Conservation (phyloP, 2,888 invertebrate genomes). For the Dryococelus australis region DNA sequence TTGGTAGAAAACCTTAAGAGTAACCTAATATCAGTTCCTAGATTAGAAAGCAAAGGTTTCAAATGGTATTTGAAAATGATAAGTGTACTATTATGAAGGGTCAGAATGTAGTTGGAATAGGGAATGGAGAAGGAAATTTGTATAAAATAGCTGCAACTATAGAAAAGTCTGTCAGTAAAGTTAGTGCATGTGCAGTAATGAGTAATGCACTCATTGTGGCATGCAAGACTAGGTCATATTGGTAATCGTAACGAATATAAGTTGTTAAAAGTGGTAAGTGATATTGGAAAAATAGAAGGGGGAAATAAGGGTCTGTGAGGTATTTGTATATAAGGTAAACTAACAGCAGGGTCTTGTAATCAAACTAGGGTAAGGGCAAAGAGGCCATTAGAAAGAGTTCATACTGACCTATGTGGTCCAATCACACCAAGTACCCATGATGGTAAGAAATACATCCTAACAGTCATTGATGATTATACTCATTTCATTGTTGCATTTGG, state of each 20-base stretch:
- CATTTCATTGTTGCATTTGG: background rate
- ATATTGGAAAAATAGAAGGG: background rate
- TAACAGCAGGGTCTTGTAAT: constrained; percentile 1
- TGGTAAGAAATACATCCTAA: too few species aligned
- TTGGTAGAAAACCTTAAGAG: constrained; percentile 7
- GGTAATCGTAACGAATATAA: background rate
- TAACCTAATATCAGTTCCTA: background rate
- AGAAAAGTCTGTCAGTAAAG: too few species aligned
- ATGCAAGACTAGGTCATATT: background rate
- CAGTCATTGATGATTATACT: background rate
- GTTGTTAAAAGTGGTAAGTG: background rate
- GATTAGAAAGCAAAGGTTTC: background rate
- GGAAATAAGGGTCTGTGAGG: background rate
- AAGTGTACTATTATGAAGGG: background rate
- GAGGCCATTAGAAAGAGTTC: too few species aligned
- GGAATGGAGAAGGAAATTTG: background rate
- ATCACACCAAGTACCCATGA: too few species aligned
- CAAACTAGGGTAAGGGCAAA: background rate
- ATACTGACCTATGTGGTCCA: too few species aligned
- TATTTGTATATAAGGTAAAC: constrained; percentile 13
- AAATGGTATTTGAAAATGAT: background rate
- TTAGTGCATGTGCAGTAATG: background rate
- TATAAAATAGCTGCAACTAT: background rate
- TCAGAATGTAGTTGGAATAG: background rate
- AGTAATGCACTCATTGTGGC: background rate